Conservation (phyloP, 1,140 invertebrate genomes). For the Megalopta genalis region DNA sequence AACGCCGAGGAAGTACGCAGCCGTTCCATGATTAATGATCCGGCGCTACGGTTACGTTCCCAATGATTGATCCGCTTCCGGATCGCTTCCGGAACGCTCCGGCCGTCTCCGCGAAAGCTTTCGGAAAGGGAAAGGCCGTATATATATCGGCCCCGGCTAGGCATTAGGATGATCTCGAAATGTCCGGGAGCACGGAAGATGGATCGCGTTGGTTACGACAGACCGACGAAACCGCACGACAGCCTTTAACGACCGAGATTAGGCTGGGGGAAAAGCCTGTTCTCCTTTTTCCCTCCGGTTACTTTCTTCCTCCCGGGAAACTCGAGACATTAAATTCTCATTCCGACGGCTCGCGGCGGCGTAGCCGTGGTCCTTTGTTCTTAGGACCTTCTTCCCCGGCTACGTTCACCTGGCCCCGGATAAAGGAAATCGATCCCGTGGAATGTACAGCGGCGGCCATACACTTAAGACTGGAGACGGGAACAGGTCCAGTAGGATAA, state of each 20-base stretch:
- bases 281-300: neutral
- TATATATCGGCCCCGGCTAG: neutral
- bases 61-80: constrained; percentile 19
- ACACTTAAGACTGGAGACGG: too few relatives aligned
- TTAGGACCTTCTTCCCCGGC: neutral
- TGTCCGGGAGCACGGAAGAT: neutral
- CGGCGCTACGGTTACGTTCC: too few relatives aligned
- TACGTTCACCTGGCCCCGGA: neutral
- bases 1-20: neutral
- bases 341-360: neutral
- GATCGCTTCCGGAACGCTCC: too few relatives aligned
- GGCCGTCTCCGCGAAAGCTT: constrained; percentile 25
- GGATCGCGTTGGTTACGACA: neutral
- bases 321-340: neutral
- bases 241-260: constrained; percentile 17
- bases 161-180: constrained; percentile 9
- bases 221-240: neutral
- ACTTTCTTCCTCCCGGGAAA: neutral
- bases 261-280: too few relatives aligned
- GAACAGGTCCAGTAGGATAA: too few relatives aligned
- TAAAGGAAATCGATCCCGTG: too few relatives aligned
- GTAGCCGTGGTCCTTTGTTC: neutral
- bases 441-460: too few relatives aligned
- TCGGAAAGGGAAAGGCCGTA: constrained; percentile 30
- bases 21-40: neutral